Base-by-base conservation (phyloP, 2,797 vertebrate species). In the Rhinella marina region DNA sequence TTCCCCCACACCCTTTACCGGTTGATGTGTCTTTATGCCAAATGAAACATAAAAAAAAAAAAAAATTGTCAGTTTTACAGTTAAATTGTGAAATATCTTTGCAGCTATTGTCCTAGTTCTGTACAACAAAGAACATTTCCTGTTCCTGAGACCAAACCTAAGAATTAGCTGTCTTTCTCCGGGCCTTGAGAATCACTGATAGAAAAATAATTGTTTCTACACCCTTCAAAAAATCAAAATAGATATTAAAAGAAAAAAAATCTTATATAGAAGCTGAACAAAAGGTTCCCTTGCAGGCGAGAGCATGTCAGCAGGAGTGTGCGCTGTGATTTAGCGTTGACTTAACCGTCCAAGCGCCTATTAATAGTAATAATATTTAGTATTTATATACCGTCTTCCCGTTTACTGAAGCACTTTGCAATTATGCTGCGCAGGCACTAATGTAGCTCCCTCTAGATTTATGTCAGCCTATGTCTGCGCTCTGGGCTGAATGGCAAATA, bases 361-460 rank as follows among this genome's bases (percentile, higher is more conserved):
- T 81, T 81, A 81, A 75, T 85, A 85, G 76, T 85, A 85, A 85
- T 81, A 81, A 81, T 85, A 85, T 88, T 81, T 85, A 80, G 77
- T 85, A 85, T 88, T 88, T 88, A 88, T 85, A 85, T 57, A 81
- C 82, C 68, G 48, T 70, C 64, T 32, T n/a, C 83, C 64, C 82
- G 70, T 85, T 88, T 88, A 85, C 82, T 85, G 66, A 88, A 85
- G 87, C 83, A 88, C 87, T 88, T 85, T 73, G 83, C 77, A 88
- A 88, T 88, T 85, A 88, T 52, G 73, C 83, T 75, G 75, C 66
- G 11, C 64, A 76, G 87, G 84, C 87, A 77, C 68, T 88, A 88
- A 81, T 82, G 87, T 62, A 77, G 78, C 84, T 82, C 66, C 68
- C 84, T 56, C 84, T 82, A 80, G 87, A 88, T 88, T 88, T 88